Evolutionary conservation across 2,888 invertebrate genomes (phyloP).

Genomic region (Tigriopus californicus): DNA sequence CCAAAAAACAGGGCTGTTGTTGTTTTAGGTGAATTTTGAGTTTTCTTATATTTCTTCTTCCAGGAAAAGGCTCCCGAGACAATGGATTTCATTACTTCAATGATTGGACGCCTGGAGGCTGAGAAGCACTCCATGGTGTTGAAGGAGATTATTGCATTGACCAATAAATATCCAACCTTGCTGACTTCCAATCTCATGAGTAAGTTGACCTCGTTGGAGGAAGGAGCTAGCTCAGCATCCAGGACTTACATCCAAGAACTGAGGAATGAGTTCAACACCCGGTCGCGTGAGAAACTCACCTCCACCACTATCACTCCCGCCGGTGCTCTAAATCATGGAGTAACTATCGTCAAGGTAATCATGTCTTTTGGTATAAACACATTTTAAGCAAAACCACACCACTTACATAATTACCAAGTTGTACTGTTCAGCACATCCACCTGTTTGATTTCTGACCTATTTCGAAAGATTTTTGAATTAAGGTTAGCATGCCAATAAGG

Average conservation of each 20-base stretch:
- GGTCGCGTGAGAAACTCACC: constrained; percentile 19
- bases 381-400: too few relatives aligned
- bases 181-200: constrained; percentile 39
- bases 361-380: too few relatives aligned
- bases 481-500: too few relatives aligned
- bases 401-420: too few relatives aligned
- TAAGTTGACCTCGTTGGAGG: constrained; percentile 38
- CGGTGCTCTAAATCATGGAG: too few relatives aligned
- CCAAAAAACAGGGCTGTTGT: too few relatives aligned
- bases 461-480: too few relatives aligned
- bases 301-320: not conserved
- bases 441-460: too few relatives aligned
- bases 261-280: constrained; percentile 23
- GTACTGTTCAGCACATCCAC: too few relatives aligned
- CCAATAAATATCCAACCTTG: constrained; percentile 57
- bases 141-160: constrained; percentile 58
- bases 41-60: constrained; percentile 19
- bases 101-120: not conserved
- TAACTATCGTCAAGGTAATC: too few relatives aligned
- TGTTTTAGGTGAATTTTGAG: too few relatives aligned
- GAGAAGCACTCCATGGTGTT: constrained; percentile 31
- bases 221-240: constrained; percentile 35
- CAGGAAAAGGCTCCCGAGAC: constrained; percentile 62
- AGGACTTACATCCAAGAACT: constrained; percentile 29
- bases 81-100: constrained; percentile 51